Percentiles rank a stretch among this genome's conserved stretches.
These are phyloP conservation scores for Cyrtorhinus lividipennis DNA, from an alignment of 1,140 invertebrate genomes.

Conservation along the genomic window DNA sequence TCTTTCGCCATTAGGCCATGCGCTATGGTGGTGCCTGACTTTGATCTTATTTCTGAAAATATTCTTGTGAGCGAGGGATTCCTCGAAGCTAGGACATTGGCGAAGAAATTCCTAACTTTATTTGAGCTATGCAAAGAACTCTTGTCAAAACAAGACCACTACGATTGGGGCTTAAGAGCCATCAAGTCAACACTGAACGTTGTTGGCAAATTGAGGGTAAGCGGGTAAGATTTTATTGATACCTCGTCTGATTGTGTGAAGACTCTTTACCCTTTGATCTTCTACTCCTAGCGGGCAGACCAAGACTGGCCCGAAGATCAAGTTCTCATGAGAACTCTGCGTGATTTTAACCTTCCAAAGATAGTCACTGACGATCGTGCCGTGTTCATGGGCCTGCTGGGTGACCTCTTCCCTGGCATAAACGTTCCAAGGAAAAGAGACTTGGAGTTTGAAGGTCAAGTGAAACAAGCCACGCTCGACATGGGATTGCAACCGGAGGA, in stretches of 20 bases:
- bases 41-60: slow-evolving; percentile 85
- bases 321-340: slow-evolving; percentile 65
- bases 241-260: too few species aligned
- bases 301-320: slow-evolving; percentile 55
- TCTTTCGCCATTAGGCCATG: too few species aligned
- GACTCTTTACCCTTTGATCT: background rate
- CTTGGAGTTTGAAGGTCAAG: slow-evolving; percentile 64
- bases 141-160: slow-evolving; percentile 85
- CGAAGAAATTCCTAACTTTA: slow-evolving; percentile 82
- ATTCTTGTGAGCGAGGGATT: slow-evolving; percentile 90
- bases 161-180: slow-evolving; percentile 85
- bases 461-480: slow-evolving; percentile 61
- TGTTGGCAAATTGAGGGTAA: slow-evolving; percentile 61
- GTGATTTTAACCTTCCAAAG: slow-evolving; percentile 88
- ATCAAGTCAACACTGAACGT: slow-evolving; percentile 88
- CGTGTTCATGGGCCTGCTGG: slow-evolving; percentile 82
- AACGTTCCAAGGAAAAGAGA: slow-evolving; percentile 75
- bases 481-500: slow-evolving; percentile 82
- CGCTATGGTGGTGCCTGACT: slow-evolving; percentile 89
- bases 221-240: too few species aligned
- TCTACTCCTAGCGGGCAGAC: slow-evolving; percentile 45
- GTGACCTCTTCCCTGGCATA: slow-evolving; percentile 75
- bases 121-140: slow-evolving; percentile 77
- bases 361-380: slow-evolving; percentile 79
- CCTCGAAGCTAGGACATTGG: slow-evolving; percentile 66